These are phyloP conservation scores for Heteractis magnifica DNA, from an alignment of 92 coral and sea anemone genomes.

Conservation along the genomic window DNA sequence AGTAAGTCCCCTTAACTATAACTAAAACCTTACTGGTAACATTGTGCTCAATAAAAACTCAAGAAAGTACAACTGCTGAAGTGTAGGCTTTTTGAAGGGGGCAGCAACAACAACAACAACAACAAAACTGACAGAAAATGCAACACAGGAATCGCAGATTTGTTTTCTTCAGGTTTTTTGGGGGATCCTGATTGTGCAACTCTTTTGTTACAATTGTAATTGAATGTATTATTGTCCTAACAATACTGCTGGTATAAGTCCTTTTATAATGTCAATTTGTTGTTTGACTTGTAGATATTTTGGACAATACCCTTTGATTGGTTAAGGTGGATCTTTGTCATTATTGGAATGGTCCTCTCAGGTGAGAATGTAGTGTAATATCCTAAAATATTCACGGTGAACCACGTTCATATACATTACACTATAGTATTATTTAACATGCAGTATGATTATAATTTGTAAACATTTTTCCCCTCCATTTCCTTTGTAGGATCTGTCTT, in stretches of 20 bases:
- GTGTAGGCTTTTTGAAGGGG: too few relatives aligned
- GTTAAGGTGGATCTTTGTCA: conserved; percentile 86
- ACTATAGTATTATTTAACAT: too few relatives aligned
- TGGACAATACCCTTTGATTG: conserved; percentile 94
- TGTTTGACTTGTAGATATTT: conserved; percentile 56
- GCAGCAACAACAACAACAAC: neutral
- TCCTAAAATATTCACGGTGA: too few relatives aligned
- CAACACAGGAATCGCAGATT: too few relatives aligned
- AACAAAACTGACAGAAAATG: too few relatives aligned
- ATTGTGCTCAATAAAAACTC: too few relatives aligned
- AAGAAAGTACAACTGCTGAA: too few relatives aligned
- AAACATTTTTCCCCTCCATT: neutral
- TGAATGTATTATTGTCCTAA: too few relatives aligned
- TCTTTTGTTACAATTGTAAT: too few relatives aligned
- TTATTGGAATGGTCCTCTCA: conserved; percentile 81
- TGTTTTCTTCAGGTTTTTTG: too few relatives aligned
- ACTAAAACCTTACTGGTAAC: neutral
- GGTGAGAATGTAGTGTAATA: conserved; percentile 40
- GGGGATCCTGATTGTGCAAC: too few relatives aligned
- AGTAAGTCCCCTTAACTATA: conserved; percentile 47
- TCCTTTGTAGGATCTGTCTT: conserved; percentile 75
- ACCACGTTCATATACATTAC: too few relatives aligned
- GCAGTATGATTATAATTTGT: neutral
- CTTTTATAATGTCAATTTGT: neutral
- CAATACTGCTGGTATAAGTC: neutral